Evolutionary conservation across 1,140 invertebrate species (phyloP).

Genomic region (Belonocnema kinseyi): DNA sequence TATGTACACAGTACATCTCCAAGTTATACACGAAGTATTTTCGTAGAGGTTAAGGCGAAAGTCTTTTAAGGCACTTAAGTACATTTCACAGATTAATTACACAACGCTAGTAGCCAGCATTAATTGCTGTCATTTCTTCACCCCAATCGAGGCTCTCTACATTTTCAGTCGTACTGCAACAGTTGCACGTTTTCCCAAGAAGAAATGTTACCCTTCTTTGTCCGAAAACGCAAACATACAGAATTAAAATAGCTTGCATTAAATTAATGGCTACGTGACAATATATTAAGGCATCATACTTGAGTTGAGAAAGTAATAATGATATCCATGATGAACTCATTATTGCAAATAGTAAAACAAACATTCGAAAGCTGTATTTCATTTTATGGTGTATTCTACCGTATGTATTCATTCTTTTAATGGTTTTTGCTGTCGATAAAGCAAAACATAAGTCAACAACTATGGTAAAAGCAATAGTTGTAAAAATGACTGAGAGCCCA

Average conservation of each 20-base stretch:
- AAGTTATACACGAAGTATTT: too few species aligned
- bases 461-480: conserved; percentile 85
- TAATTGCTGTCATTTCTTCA: conserved; percentile 90
- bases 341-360: conserved; percentile 82
- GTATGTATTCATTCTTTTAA: conserved; percentile 86
- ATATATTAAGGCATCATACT: conserved; percentile 83
- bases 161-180: conserved; percentile 78
- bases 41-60: too few species aligned
- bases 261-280: conserved; percentile 84
- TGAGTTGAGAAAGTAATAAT: conserved; percentile 83
- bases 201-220: conserved; percentile 87
- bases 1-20: too few species aligned
- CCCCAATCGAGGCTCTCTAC: conserved; percentile 84
- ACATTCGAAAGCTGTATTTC: conserved; percentile 89
- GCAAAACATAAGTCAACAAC: conserved; percentile 87
- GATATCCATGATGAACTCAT: conserved; percentile 86
- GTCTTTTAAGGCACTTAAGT: not conserved
- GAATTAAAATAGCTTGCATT: conserved; percentile 82
- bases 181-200: conserved; percentile 83
- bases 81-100: not conserved
- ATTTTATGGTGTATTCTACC: conserved; percentile 90
- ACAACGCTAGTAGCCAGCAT: conserved; percentile 79
- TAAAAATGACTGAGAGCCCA: conserved; percentile 87
- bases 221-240: conserved; percentile 85
- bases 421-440: conserved; percentile 85